Evolutionary conservation across 1,140 invertebrate species (phyloP).

Genomic region (Brachionus rotundiformis): DNA sequence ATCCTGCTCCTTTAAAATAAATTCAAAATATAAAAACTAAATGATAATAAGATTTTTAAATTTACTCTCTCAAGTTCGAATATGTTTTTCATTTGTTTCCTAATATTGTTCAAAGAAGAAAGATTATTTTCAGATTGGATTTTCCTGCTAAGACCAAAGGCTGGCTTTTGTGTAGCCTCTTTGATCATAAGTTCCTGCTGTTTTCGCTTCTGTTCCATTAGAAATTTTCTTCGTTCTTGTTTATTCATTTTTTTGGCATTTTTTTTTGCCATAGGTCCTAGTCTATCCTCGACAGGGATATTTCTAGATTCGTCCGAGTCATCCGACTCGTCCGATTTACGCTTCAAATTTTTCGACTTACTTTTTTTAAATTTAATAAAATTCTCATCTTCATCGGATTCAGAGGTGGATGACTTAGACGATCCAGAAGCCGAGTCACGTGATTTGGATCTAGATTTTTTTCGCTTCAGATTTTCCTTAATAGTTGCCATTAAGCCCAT

Average conservation of each 20-base stretch:
- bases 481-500: not conserved
- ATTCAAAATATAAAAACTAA: not conserved
- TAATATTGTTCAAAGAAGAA: not conserved
- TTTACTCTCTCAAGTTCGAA: constrained; percentile 13
- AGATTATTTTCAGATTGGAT: constrained; percentile 34
- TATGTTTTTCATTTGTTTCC: constrained; percentile 9
- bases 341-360: constrained; percentile 26
- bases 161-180: not conserved
- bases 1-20: constrained; percentile 31
- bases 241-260: not conserved
- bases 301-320: not conserved
- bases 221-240: constrained; percentile 5
- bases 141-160: constrained; percentile 12
- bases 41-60: no score
- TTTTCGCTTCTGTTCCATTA: constrained; percentile 12
- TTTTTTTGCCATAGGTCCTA: not conserved
- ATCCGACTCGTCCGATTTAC: constrained; percentile 22
- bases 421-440: not conserved
- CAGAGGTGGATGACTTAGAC: not conserved
- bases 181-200: not conserved
- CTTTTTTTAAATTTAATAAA: constrained; percentile 41
- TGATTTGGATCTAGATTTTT: not conserved
- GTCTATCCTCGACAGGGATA: constrained; percentile 13
- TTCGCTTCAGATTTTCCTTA: constrained; percentile 24
- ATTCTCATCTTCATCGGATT: constrained; percentile 30